Conservation (phyloP, 2,113 vertebrate species). For the Cyrtonyx montezumae region DNA sequence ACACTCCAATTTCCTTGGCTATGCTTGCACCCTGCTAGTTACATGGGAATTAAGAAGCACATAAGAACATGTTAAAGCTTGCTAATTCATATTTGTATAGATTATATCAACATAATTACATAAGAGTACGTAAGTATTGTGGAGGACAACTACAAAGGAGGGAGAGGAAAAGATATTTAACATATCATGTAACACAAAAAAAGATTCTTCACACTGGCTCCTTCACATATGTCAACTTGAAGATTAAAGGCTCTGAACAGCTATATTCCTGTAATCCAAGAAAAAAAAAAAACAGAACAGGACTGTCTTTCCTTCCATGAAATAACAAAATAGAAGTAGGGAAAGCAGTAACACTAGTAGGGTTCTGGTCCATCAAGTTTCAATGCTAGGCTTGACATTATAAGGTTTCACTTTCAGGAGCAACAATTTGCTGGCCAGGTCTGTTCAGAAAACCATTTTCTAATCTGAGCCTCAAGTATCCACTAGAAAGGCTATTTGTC, state of each 20-base stretch:
- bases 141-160: neutral
- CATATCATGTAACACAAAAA: neutral
- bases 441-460: conserved; percentile 3
- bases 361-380: neutral
- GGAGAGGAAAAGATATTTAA: neutral
- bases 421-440: neutral
- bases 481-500: conserved; percentile 26
- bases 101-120: neutral
- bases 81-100: neutral
- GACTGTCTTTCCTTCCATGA: neutral
- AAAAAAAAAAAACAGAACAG: neutral
- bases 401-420: neutral
- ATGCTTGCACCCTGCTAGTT: neutral
- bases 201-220: neutral
- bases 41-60: neutral
- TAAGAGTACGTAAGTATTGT: neutral
- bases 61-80: neutral
- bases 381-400: neutral
- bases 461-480: neutral
- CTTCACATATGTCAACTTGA: neutral
- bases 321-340: neutral
- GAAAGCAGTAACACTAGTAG: neutral
- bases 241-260: neutral
- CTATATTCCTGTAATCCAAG: neutral
- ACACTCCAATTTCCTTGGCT: accelerated